Base-by-base conservation (phyloP, 2,797 vertebrate species). In the Tauraco hartlaubi region DNA sequence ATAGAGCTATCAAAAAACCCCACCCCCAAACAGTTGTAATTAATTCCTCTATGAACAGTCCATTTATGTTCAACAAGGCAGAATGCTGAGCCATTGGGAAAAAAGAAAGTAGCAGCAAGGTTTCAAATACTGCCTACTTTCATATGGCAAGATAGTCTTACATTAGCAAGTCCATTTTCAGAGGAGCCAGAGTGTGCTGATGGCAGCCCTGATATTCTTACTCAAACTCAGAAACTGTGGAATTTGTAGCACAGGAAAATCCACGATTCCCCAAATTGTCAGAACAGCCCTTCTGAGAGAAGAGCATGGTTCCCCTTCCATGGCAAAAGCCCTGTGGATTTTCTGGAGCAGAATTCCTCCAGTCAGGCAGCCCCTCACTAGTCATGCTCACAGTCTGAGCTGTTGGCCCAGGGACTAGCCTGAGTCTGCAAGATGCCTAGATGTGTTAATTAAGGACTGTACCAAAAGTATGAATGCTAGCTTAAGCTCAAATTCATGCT, bases 21-120 rank as follows among this genome's bases (percentile, higher is more conserved):
- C 17, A 31, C 14, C 3, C 16, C 22, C 12, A 49, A 76, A 37
- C 1, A 67, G 14, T 4, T 63, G 17, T 9, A 74, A 43, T 28
- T 26, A 77, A 71, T 20, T 90, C 6, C 5, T 52, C 29, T 85
- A 68, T 54, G 22, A 63, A 64, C 3, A 58, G 9, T 61, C 15
- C 5, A 17, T 28, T 37, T 39, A 22, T 61, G 20, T 23, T 49
- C 55, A 37, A 69, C 43, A 82, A 20, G 17, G 20, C 22, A 76
- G 28, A 64, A 85, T 3, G 2, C 3, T n/a, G 26, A 31, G 59
- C 28, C 25, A 54, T 0, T 1, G 12, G 11, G 26, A 7, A 67
- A 85, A 35, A 92, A 29, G 31, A 21, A 68, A 69, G 26, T 6
- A 82, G 15, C 9, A 78, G 15, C 19, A 79, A 79, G 17, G 15